Percentiles rank a stretch among this genome's conserved stretches.
phyloP scores from a whole-genome alignment of 2,888 invertebrate genomes.

The Priocnemis perturbator region DNA sequence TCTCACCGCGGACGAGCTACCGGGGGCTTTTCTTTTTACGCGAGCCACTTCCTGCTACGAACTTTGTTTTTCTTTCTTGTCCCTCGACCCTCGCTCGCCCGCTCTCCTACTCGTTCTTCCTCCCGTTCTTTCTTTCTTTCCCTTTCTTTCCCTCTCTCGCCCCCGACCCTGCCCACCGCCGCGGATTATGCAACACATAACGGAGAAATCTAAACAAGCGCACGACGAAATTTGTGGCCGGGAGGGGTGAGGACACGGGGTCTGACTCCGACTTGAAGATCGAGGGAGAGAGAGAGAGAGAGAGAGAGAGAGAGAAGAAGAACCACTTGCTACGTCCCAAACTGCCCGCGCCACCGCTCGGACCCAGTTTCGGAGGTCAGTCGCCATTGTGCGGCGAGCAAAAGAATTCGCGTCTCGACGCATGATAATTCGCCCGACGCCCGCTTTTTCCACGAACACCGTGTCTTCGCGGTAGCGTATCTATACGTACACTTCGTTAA shows the following conservation, averaged over 20 bases:
- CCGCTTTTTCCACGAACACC: no score
- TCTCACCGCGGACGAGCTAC: conserved; percentile 59
- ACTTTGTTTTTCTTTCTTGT: conserved; percentile 61
- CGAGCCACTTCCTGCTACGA: conserved; percentile 65
- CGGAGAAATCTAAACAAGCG: conserved; percentile 56
- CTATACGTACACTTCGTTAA: no score
- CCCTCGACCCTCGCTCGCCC: conserved; percentile 33
- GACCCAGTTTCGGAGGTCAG: no score
- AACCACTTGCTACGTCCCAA: not conserved
- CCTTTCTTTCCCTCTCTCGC: conserved; percentile 42
- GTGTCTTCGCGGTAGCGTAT: no score
- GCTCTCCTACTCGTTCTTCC: conserved; percentile 27
- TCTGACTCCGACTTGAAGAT: no score
- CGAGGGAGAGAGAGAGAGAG: not conserved
- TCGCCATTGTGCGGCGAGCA: no score
- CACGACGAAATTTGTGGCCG: conserved; percentile 47
- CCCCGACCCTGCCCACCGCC: conserved; percentile 45
- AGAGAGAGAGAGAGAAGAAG: not conserved
- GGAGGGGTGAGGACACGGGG: conserved; percentile 20
- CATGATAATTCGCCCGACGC: no score
- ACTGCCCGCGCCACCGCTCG: no score
- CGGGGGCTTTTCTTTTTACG: conserved; percentile 68
- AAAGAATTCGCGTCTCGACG: no score
- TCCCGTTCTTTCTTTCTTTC: conserved; percentile 21
- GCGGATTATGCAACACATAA: conserved; percentile 57